Conservation (phyloP, 2,888 invertebrate species). For the Eustalomyia histrio region DNA sequence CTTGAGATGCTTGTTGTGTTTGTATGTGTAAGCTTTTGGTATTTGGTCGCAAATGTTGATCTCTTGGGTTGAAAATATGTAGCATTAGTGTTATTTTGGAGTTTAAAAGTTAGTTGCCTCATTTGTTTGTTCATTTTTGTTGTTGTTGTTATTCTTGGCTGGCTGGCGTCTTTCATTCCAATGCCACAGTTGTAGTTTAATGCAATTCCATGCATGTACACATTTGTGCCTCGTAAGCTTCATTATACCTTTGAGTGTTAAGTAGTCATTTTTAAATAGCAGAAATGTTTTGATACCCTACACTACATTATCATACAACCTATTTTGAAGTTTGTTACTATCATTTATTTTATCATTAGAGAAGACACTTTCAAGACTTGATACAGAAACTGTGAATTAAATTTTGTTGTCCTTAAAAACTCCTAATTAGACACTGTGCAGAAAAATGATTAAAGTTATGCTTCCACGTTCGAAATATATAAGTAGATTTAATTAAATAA, state of each 20-base stretch:
- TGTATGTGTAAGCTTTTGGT: constrained; percentile 16
- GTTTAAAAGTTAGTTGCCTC: constrained; percentile 58
- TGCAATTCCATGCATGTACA: constrained; percentile 59
- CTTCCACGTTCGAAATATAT: too few species aligned
- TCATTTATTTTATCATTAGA: too few species aligned
- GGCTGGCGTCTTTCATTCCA: constrained; percentile 1
- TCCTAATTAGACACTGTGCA: too few species aligned
- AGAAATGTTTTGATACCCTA: constrained; percentile 18
- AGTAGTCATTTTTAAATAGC: constrained; percentile 8
- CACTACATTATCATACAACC: too few species aligned
- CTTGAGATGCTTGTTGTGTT: constrained; percentile 39
- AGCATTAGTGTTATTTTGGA: constrained; percentile 43
- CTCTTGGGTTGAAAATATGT: constrained; percentile 50
- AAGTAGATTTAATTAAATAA: too few species aligned
- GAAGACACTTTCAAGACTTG: too few species aligned
- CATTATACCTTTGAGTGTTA: constrained; percentile 60
- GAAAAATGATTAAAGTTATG: too few species aligned
- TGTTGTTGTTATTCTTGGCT: constrained; percentile 3
- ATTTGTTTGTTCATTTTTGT: constrained; percentile 46
- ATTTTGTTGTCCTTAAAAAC: too few species aligned
- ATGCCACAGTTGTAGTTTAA: constrained; percentile 32
- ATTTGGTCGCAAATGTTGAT: constrained; percentile 45
- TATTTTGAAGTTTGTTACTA: too few species aligned
- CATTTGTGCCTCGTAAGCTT: constrained; percentile 61
- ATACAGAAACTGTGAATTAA: too few species aligned